phyloP scores from a whole-genome alignment of 2,113 vertebrate genomes.

The Recurvirostra avosetta region DNA sequence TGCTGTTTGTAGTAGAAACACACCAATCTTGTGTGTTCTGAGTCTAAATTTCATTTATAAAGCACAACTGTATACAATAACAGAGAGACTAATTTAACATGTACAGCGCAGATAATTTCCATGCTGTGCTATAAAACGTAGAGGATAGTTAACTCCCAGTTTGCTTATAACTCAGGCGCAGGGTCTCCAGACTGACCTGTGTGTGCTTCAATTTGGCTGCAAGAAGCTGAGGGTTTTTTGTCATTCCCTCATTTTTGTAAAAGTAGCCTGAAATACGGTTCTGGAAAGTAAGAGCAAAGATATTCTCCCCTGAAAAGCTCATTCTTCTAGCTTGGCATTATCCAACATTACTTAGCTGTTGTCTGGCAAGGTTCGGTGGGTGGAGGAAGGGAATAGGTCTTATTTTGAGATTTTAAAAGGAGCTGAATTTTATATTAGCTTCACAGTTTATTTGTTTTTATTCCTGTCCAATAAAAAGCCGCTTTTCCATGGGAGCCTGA shows the following conservation, averaged over 20 bases:
- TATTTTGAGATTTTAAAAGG: background rate
- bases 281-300: background rate
- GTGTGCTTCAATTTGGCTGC: background rate
- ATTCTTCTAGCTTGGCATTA: background rate
- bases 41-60: background rate
- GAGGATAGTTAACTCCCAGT: background rate
- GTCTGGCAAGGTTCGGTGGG: background rate
- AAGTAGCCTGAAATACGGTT: background rate
- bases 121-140: background rate
- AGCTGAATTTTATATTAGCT: conserved; percentile 12
- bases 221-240: background rate
- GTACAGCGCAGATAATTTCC: background rate
- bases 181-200: background rate
- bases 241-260: background rate
- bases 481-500: conserved; percentile 18
- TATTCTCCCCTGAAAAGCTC: background rate
- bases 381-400: background rate
- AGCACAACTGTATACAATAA: background rate
- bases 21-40: background rate
- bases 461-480: background rate
- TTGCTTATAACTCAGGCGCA: background rate
- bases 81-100: background rate
- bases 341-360: background rate
- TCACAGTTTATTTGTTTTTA: conserved; percentile 38
- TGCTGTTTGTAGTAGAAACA: background rate